Percentiles rank a stretch among this genome's conserved stretches.
These are phyloP conservation scores for Diphyllodes magnificus DNA, from an alignment of 2,113 vertebrate genomes.

Conservation along the genomic window DNA sequence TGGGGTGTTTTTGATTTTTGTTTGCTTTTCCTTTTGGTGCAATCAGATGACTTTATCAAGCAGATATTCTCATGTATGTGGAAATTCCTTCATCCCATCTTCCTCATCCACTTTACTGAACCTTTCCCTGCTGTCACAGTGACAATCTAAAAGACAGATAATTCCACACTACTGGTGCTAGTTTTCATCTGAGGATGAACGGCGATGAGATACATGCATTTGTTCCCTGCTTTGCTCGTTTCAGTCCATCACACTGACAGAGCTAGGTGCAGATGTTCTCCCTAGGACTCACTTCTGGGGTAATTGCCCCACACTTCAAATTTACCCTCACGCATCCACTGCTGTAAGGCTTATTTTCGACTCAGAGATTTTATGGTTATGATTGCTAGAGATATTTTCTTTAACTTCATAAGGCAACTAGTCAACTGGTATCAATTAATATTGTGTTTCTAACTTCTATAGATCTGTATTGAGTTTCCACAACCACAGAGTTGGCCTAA, in stretches of 20 bases:
- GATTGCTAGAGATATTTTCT: not conserved
- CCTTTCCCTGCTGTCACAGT: not conserved
- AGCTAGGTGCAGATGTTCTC: not conserved
- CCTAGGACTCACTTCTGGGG: not conserved
- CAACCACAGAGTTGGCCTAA: not conserved
- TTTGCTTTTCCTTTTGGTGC: not conserved
- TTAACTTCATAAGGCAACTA: not conserved
- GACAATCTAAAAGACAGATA: not conserved
- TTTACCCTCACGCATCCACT: rapidly evolving
- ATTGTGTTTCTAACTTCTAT: not conserved
- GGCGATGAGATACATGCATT: not conserved
- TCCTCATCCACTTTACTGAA: not conserved
- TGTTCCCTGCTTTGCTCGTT: not conserved
- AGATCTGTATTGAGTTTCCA: not conserved
- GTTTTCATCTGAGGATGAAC: not conserved
- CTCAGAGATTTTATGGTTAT: not conserved
- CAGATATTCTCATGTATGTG: not conserved
- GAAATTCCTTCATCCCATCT: not conserved
- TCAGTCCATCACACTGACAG: not conserved
- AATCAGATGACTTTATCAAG: not conserved
- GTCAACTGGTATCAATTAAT: not conserved
- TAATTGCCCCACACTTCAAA: not conserved
- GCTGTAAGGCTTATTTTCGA: not conserved
- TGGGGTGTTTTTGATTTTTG: not conserved
- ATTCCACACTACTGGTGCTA: not conserved